These are phyloP conservation scores for Myocastor coypus DNA, from an alignment of 2,113 vertebrate species.

Conservation along the genomic window DNA sequence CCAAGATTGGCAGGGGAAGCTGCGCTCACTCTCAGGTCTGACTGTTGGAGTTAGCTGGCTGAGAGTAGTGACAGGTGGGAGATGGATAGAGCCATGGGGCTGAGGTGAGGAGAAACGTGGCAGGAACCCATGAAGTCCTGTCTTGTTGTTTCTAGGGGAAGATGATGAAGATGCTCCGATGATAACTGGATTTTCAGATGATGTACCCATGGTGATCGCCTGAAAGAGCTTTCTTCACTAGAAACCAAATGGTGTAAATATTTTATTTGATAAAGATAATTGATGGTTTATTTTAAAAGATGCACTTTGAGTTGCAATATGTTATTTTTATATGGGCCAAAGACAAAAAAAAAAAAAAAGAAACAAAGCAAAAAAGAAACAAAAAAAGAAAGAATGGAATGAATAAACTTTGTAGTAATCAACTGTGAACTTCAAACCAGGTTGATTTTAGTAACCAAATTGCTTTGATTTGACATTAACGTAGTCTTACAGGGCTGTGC, in stretches of 20 bases:
- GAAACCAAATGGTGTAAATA: constrained; percentile 91
- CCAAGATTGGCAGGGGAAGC: background rate
- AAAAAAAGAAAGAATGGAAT: constrained; percentile 68
- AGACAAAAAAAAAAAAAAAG: constrained; percentile 79
- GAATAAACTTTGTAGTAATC: constrained; percentile 87
- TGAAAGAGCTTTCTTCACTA: constrained; percentile 87
- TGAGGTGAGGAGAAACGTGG: fast-evolving
- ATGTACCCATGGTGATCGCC: constrained; percentile 99
- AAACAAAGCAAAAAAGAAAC: constrained; percentile 79
- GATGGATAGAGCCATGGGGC: fast-evolving
- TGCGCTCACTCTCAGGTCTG: background rate
- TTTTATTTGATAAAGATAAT: constrained; percentile 91
- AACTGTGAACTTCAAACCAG: constrained; percentile 88
- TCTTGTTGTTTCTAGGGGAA: constrained; percentile 90
- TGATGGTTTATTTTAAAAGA: constrained; percentile 91
- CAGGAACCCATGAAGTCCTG: background rate
- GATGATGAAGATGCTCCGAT: constrained; percentile 98
- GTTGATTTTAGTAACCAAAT: constrained; percentile 84
- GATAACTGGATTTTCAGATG: constrained; percentile 99
- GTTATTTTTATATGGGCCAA: constrained; percentile 93
- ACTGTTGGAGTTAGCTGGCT: no score
- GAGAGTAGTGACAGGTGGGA: background rate
- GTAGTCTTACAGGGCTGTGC: constrained; percentile 87
- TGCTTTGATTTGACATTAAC: constrained; percentile 83
- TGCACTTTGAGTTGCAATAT: constrained; percentile 93